Evolutionary conservation across 2,888 invertebrate species (phyloP), one percentile per base, ranked within the genome.

Genomic region (Ophion obscuratus): DNA sequence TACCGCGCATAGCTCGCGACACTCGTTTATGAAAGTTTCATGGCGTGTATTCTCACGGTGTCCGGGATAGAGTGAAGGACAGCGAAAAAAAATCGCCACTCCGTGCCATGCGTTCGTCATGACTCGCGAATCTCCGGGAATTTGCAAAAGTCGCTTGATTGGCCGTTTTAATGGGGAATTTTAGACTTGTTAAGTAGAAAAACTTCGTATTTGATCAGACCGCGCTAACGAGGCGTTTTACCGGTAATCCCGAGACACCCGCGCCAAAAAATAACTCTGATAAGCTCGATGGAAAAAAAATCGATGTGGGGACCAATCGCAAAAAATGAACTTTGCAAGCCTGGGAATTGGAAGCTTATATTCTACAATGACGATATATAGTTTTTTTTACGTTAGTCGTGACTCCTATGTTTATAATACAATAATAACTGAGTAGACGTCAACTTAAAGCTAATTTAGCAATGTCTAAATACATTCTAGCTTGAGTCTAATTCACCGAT

Each of bases 21-120:
- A 89, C 89, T 91, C 91, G 89, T 90, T 92, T 92, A 92, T 90
- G 90, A 91, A 91, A 91, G 85, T 91, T 90, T 89, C 90, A 88
- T 89, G 87, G 88, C 88, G 86, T 82, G 83, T 87, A 85, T 11
- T 14, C 53, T 53, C 14, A 14, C 2, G 17, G 53, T 53, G 53
- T 53, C 53, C 17, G 14, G 53, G 4, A 53, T 17, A 17, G 17
- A 53, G 76, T 53, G 66, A 75, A 57, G 67, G 74, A 68, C 68
- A 71, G 36, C 53, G 53, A 14, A 53, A 70, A 70, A 53, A 67
- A 20, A 77, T 20, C 27, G 53, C 67, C 53, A 6, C 36, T 77
- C 17, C 66, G 44, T 61, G 27, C 9, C 14, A 44, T 36, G n/a
- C 27, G 47, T 36, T 61, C 40, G 40, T 61, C 59, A 7, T 10